A percentile compares a stretch with the other conserved stretches of the same genome.
phyloP scores from a whole-genome alignment of 2,797 vertebrate genomes.

The Cercopithecus mitis region DNA sequence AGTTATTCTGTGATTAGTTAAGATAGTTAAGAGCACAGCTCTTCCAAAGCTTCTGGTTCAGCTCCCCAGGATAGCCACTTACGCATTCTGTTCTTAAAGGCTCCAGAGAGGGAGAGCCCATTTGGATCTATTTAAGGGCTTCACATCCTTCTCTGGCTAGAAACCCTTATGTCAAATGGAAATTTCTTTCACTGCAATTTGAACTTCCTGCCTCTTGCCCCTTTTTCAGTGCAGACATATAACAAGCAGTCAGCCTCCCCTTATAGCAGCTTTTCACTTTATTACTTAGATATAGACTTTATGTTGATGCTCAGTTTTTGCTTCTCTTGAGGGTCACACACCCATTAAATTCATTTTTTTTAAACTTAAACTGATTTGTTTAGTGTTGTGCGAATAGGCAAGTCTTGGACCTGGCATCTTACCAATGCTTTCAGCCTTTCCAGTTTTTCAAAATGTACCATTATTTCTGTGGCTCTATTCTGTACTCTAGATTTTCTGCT shows the following conservation, averaged over 20 bases:
- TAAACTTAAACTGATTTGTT: constrained; percentile 20
- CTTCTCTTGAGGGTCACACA: not conserved
- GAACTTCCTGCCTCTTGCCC: not conserved
- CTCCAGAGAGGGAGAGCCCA: not conserved
- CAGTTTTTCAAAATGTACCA: constrained; percentile 34
- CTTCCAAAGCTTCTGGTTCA: not conserved
- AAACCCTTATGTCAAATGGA: not conserved
- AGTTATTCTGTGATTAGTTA: constrained; percentile 47
- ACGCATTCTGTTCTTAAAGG: not conserved
- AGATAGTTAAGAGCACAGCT: constrained; percentile 16
- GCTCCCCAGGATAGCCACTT: not conserved
- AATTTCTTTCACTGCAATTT: not conserved
- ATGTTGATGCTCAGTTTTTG: constrained; percentile 18
- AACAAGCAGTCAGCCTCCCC: not conserved
- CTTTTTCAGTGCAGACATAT: not conserved
- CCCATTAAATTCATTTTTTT: not conserved
- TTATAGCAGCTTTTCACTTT: constrained; percentile 31
- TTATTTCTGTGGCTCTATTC: constrained; percentile 33
- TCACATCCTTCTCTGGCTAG: not conserved
- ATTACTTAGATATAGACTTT: constrained; percentile 21
- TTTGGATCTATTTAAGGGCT: constrained; percentile 5
- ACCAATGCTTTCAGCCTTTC: not conserved
- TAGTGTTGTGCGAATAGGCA: constrained; percentile 1
- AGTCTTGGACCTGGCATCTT: constrained; percentile 11
- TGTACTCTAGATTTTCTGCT: constrained; percentile 13